Conservation (phyloP, 1,140 invertebrate genomes). For the Drosophila varians region DNA sequence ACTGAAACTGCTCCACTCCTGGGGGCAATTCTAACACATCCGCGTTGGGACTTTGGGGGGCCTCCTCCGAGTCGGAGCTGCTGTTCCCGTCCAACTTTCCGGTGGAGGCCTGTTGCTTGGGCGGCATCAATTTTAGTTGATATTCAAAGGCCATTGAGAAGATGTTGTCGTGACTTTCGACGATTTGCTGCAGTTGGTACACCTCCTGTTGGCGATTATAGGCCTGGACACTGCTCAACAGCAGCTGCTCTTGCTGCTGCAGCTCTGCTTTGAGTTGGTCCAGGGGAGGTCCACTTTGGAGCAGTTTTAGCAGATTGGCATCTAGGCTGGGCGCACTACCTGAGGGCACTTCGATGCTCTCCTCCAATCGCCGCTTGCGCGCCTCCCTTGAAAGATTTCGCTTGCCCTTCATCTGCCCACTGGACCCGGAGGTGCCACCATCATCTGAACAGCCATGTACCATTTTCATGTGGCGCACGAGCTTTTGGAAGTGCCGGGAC, state of each 20-base stretch:
- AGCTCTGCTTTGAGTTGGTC: conserved; percentile 69
- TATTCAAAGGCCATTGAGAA: conserved; percentile 76
- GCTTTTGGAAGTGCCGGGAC: conserved; percentile 93
- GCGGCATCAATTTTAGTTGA: conserved; percentile 48
- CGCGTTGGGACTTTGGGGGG: conserved; percentile 6
- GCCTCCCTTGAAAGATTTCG: conserved; percentile 65
- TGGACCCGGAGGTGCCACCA: conserved; percentile 25
- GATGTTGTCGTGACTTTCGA: conserved; percentile 50
- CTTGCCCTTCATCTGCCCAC: conserved; percentile 44
- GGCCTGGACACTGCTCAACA: conserved; percentile 47
- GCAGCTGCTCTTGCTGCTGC: conserved; percentile 58
- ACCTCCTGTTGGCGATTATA: conserved; percentile 64
- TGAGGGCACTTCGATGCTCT: conserved; percentile 53
- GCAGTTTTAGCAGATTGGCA: background rate
- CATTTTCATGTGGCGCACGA: conserved; percentile 92
- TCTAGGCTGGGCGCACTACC: background rate
- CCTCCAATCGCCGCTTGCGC: conserved; percentile 69
- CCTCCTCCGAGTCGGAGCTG: conserved; percentile 51
- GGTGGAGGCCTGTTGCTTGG: background rate
- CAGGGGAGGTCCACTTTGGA: conserved; percentile 47
- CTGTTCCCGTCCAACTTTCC: conserved; percentile 25
- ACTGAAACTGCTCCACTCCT: conserved; percentile 86
- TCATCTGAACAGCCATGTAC: conserved; percentile 86
- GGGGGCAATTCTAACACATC: conserved; percentile 14
- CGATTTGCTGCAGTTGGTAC: conserved; percentile 54